Evolutionary conservation across 2,888 invertebrate species (phyloP).

Genomic region (Alcis repandata): DNA sequence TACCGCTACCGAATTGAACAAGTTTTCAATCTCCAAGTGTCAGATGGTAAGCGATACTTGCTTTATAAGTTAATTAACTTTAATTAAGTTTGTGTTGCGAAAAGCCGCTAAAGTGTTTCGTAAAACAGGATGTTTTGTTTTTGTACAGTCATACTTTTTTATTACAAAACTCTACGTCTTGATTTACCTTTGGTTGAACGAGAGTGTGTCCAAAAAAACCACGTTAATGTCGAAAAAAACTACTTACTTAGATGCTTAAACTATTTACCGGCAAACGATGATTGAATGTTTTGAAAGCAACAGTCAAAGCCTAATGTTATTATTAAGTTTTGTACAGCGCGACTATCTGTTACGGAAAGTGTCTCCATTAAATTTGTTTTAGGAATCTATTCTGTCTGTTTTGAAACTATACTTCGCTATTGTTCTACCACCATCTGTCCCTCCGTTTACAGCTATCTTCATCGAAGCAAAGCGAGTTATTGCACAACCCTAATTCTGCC

Average conservation of each 20-base stretch:
- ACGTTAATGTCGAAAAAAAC: neutral
- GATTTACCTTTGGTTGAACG: no score
- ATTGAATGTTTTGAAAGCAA: no score
- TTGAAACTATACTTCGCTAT: neutral
- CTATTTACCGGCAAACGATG: no score
- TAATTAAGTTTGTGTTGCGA: conserved; percentile 60
- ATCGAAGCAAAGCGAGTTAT: conserved; percentile 77
- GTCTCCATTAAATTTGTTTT: no score
- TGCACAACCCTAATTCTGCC: conserved; percentile 72
- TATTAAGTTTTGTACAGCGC: no score
- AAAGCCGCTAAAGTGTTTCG: conserved; percentile 44
- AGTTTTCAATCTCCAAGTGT: conserved; percentile 36
- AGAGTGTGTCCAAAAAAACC: no score
- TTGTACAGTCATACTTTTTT: neutral
- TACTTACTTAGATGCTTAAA: neutral
- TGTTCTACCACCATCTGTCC: conserved; percentile 34
- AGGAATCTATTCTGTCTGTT: neutral
- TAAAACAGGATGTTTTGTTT: neutral
- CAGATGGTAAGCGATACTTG: conserved; percentile 47
- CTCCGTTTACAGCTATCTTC: conserved; percentile 64
- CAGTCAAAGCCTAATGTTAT: no score
- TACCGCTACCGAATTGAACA: conserved; percentile 18
- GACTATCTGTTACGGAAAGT: no score
- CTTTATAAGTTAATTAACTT: conserved; percentile 52
- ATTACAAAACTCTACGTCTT: neutral